These are phyloP conservation scores for Sceloporus tristichus DNA, from an alignment of 2,113 vertebrate species.

Conservation along the genomic window DNA sequence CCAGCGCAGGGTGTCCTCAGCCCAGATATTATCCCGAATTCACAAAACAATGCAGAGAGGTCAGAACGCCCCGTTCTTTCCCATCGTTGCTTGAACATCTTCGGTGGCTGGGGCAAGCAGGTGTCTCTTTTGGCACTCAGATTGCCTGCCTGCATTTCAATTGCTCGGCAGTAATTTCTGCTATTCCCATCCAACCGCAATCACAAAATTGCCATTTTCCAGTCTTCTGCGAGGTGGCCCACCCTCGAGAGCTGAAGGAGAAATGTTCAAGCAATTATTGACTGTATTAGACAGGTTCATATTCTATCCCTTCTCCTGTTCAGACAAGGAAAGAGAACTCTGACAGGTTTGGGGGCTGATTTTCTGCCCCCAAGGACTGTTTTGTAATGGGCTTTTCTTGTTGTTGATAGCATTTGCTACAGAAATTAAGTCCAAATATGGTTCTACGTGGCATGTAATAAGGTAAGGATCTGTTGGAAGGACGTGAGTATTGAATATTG, in stretches of 20 bases:
- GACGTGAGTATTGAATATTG: too few relatives aligned
- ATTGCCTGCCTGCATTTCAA: constrained; percentile 35
- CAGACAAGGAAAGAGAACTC: too few relatives aligned
- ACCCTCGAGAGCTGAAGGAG: not conserved
- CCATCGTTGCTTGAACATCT: constrained; percentile 13
- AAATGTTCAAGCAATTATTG: not conserved
- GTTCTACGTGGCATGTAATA: too few relatives aligned
- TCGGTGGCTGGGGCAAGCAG: not conserved
- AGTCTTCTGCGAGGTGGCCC: not conserved
- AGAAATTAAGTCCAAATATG: too few relatives aligned
- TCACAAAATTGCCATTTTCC: constrained; percentile 35
- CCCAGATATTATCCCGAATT: constrained; percentile 38
- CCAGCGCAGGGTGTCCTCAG: constrained; percentile 28
- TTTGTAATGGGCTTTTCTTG: too few relatives aligned
- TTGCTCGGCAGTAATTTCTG: constrained; percentile 29
- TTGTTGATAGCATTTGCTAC: too few relatives aligned
- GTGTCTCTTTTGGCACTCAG: constrained; percentile 32
- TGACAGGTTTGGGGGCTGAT: too few relatives aligned
- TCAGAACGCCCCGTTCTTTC: not conserved
- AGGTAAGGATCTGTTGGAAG: too few relatives aligned
- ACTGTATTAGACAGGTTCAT: too few relatives aligned
- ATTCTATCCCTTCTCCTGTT: not conserved
- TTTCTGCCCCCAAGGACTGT: too few relatives aligned
- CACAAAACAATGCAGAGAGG: constrained; percentile 35
- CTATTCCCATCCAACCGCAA: constrained; percentile 46